Evolutionary conservation across 2,113 vertebrate genomes (phyloP), one percentile per base, ranked within the genome.

Genomic region (Pica pica): DNA sequence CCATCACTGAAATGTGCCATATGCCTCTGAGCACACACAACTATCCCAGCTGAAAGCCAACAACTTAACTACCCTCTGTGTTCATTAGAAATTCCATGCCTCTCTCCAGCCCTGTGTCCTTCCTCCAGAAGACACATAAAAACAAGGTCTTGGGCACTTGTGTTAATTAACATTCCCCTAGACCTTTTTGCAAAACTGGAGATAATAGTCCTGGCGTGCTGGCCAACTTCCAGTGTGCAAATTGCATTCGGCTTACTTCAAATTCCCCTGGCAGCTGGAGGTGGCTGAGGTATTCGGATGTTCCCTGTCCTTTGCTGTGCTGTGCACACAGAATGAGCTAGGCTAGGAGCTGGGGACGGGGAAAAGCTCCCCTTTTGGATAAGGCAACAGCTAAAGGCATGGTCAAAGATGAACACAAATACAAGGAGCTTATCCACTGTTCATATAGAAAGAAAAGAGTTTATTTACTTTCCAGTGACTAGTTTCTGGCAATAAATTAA

Each of bases 121-220:
- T 97, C 86, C 92, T 97, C 70, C 80, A 73, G 77, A 95, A 96
- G 92, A 94, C 90, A 90, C 88, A 96, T 94, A 96, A 96, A 97
- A 93, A 71, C 93, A 96, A 97, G 96, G 94, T 96, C 94, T 97
- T 90, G 65, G 73, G 76, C 77, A 84, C 57, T 89, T 69, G 80
- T 73, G 83, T 92, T 96, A 96, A 97, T 97, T 97, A 97, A 91
- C 86, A 92, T 92, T 96, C 93, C 77, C 57, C 28, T 60, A 95
- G 85, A 90, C 69, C 88, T 89, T 96, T 96, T 82, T 82, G 80
- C 86, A 95, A 89, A 96, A 89, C 68, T 90, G 61, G 61, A 96
- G 92, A 96, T 96, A 96, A 96, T 96, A 94, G 88, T 75, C 37
- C n/a, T 93, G 90, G 80, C 27, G 41, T 57, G 83, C 80, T 96